A percentile compares a stretch with the other conserved stretches of the same genome.
Conservation (phyloP, 2,797 vertebrate genomes). For the Coendou prehensilis region DNA sequence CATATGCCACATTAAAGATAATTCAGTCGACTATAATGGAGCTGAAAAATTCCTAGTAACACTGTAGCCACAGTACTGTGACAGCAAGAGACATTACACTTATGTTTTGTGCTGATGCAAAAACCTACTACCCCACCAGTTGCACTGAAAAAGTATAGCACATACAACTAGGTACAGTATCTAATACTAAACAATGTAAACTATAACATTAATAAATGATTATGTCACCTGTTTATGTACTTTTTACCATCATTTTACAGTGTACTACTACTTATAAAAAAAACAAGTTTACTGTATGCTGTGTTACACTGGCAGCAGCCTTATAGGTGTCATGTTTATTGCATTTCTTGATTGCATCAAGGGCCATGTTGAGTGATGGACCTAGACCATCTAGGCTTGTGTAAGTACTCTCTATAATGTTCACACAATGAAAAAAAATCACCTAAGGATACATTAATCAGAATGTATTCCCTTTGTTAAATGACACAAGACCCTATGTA, state of each 20-base stretch:
- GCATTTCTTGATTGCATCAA: background rate
- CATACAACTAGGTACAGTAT: background rate
- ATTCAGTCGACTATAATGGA: background rate
- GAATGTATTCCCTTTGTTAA: background rate
- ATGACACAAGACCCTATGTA: background rate
- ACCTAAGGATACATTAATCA: background rate
- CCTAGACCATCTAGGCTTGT: background rate
- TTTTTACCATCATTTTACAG: background rate
- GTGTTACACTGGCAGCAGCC: background rate
- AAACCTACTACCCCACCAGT: background rate
- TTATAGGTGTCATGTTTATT: background rate
- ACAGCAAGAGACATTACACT: background rate
- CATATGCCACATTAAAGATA: background rate
- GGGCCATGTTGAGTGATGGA: background rate
- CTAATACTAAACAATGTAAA: background rate
- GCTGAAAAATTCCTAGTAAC: background rate
- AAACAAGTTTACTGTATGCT: background rate
- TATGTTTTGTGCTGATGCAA: background rate
- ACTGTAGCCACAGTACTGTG: background rate
- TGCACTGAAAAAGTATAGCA: background rate
- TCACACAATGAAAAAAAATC: background rate
- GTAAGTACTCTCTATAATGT: background rate
- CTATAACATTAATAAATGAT: background rate
- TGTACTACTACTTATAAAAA: background rate
- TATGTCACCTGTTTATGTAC: background rate